phyloP scores from a whole-genome alignment of 1,140 invertebrate genomes.

The Megathymus violae region DNA sequence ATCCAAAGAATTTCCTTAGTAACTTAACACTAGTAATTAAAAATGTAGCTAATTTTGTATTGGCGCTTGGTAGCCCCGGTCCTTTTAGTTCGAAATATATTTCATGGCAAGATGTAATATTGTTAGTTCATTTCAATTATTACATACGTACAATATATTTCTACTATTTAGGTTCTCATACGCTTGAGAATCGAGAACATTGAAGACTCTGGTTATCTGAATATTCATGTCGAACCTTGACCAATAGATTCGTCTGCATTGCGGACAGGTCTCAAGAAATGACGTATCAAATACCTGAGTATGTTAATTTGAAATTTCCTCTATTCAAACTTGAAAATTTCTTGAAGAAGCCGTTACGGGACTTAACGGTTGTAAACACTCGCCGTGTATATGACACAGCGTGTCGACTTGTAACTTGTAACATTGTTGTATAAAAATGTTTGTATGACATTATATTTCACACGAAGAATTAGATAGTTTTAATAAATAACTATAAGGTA shows the following conservation, averaged over 20 bases:
- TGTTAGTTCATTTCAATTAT: too few relatives aligned
- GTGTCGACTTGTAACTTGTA: background rate
- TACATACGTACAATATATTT: too few relatives aligned
- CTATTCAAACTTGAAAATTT: constrained; percentile 41
- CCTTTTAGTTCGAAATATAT: too few relatives aligned
- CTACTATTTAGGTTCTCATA: constrained; percentile 11
- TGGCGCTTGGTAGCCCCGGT: too few relatives aligned
- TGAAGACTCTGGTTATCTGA: constrained; percentile 33
- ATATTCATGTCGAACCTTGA: constrained; percentile 63
- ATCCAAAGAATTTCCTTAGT: too few relatives aligned
- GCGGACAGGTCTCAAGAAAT: constrained; percentile 36
- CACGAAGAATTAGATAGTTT: too few relatives aligned
- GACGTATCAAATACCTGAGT: constrained; percentile 45
- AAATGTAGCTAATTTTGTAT: too few relatives aligned
- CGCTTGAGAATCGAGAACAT: constrained; percentile 6
- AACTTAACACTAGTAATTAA: too few relatives aligned
- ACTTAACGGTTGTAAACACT: constrained; percentile 9
- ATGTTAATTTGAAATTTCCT: constrained; percentile 55
- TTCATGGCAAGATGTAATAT: too few relatives aligned
- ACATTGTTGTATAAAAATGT: background rate
- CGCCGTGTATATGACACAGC: background rate
- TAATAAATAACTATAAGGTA: too few relatives aligned
- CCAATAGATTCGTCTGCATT: constrained; percentile 53
- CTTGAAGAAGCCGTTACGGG: constrained; percentile 25
- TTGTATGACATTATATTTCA: background rate